phyloP scores from a whole-genome alignment of 2,888 invertebrate genomes.

The Agapostemon virescens region DNA sequence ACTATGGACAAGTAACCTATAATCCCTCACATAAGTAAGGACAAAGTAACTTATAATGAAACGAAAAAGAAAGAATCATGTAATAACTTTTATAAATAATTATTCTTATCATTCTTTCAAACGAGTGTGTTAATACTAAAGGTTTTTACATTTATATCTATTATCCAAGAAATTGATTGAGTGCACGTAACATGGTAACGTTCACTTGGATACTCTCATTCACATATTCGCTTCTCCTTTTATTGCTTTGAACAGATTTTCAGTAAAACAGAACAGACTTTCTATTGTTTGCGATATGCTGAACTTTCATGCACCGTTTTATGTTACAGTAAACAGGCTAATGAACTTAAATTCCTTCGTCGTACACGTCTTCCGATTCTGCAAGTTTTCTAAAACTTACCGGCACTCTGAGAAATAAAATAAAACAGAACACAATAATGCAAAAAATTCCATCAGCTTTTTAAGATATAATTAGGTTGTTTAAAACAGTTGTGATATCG shows the following conservation, averaged over 20 bases:
- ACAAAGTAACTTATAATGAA: too few species aligned
- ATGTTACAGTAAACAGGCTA: constrained; percentile 6
- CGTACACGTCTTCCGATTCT: not conserved
- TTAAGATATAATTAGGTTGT: too few species aligned
- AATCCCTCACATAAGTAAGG: too few species aligned
- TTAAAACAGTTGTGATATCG: too few species aligned
- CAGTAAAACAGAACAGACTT: not conserved
- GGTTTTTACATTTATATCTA: not conserved
- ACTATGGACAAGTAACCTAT: too few species aligned
- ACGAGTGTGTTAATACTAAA: not conserved
- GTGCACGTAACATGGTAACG: not conserved
- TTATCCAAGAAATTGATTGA: not conserved
- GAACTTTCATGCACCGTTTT: constrained; percentile 11
- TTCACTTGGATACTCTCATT: not conserved
- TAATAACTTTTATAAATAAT: too few species aligned
- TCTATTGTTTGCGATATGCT: constrained; percentile 13
- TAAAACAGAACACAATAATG: not conserved
- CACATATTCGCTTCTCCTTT: not conserved
- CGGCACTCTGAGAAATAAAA: not conserved
- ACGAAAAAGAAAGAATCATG: too few species aligned
- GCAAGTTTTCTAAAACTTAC: not conserved
- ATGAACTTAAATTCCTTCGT: not conserved
- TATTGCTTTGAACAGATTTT: not conserved
- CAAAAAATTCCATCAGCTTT: too few species aligned
- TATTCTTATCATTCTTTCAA: not conserved